Base-by-base conservation (phyloP, 2,113 vertebrate genomes). In the Sciurus niger region DNA sequence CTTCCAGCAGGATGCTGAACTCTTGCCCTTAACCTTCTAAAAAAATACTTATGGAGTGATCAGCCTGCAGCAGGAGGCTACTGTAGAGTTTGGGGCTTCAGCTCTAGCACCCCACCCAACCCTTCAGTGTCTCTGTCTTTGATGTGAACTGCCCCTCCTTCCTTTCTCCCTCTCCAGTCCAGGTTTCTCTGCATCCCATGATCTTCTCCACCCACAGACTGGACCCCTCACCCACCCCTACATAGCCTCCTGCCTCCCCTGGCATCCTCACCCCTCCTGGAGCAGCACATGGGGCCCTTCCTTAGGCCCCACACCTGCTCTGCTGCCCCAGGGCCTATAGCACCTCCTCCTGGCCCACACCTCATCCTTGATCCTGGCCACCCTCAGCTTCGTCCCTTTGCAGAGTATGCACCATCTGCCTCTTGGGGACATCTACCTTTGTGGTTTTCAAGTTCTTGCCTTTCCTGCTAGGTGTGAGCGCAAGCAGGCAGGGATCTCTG, bases 151-250 rank as follows among this genome's bases (percentile, higher is more conserved):
- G 14, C 48, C 16, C 8, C 25, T 22, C 17, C 37, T 28, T 22
- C 25, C 8, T 53, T 30, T 0, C 9, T 17, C 13, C 48, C 34
- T 0, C 8, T 16, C 16, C 18, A 13, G 20, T 4, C 6, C n/a
- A 1, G 53, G 30, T 51, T 12, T n/a, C 4, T 65, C 37, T 8
- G 3, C 17, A 20, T 22, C 58, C 6, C 40, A 7, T 3, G 46
- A 4, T 28, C 72, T 14, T 46, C 22, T n/a, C 60, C 7, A 4
- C 37, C 72, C 25, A 20, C 30, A 87, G 40, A 55, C 34, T 14
- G 1, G 13, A 8, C 4, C 48, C 7, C 40, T 12, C 40, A 3
- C 18, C 28, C 48, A 55, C 14, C 40, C 14, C n/a, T 30, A 6
- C 8, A 4, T 28, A 1, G 14, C 22, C 51, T 20, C 76, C 65